Base-by-base conservation (phyloP, 2,113 vertebrate genomes). In the Merops nubicus region DNA sequence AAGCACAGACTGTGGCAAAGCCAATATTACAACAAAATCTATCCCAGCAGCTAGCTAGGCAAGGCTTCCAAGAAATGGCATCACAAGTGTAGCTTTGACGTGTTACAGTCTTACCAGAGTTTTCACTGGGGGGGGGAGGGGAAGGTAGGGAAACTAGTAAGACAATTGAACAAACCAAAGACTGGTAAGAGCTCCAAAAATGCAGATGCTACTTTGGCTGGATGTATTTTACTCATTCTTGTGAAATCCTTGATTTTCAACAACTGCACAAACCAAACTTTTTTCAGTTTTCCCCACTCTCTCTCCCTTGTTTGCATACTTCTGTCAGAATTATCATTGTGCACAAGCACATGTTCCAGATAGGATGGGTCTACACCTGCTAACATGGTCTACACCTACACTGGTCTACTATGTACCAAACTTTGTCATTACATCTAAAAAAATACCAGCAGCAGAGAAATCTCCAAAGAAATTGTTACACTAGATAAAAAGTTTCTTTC, bases 1-100 rank as follows among this genome's bases (percentile, higher is more conserved):
- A 75, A 98, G 95, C 93, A 98, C 98, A 48, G 96, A 98, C 90
- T 98, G 98, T 29, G 98, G 98, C 45, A 98, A 98, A 77, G 98
- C 97, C 64, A 98, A 98, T 13, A 81, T 98, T 84, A 96, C 97
- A 25, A 91, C 97, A 19, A 98, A 98, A 95, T 78, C 95, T 65
- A 97, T 97, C 45, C 96, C 97, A 33, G 64, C 59, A 77, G 72
- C 76, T 74, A 97, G 92, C 51, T 97, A 96, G 69, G 50, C 8
- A 68, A 34, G 53, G 28, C 42, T 86, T 67, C 16, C 11, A 72
- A 92, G 51, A 77, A 91, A 54, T 12, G 5, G 31, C 36, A 85
- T 51, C 36, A 15, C 33, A 59, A 74, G 31, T 5, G 4, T 86
- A 88, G 85, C 34, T 92, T 69, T 68, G 54, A 59, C 33, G 11